A percentile compares a stretch with the other conserved stretches of the same genome.
Evolutionary conservation across 2,113 vertebrate species (phyloP).

Genomic region (Cebus imitator): DNA sequence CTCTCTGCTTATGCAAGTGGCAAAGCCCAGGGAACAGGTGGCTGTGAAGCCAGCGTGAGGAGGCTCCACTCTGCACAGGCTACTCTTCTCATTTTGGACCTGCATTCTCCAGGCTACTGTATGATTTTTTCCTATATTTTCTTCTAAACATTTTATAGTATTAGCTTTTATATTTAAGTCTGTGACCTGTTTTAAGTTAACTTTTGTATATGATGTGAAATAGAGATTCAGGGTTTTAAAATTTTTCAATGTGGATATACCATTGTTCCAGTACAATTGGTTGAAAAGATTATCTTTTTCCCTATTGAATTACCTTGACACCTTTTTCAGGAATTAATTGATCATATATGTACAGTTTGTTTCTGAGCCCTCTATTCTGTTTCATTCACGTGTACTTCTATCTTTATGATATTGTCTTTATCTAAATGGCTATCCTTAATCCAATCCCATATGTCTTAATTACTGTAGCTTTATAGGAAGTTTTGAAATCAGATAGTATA

Average conservation of each 20-base stretch:
- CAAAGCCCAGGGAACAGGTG: not conserved
- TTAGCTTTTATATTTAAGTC: not conserved
- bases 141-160: not conserved
- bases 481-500: not conserved
- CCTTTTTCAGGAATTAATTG: not conserved
- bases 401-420: not conserved
- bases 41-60: not conserved
- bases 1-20: not conserved
- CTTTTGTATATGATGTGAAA: not conserved
- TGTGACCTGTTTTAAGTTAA: not conserved
- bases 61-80: not conserved
- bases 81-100: not conserved
- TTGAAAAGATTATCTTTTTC: constrained; percentile 1
- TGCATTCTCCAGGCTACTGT: not conserved
- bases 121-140: not conserved
- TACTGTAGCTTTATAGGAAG: not conserved
- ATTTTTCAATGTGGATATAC: not conserved
- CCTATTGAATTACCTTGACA: not conserved
- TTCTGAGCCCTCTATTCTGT: not conserved
- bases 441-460: not conserved
- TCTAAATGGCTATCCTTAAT: not conserved
- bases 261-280: not conserved
- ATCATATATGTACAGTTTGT: not conserved
- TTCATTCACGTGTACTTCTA: not conserved
- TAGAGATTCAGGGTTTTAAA: not conserved